Conservation (phyloP, 2,113 vertebrate species). For the Clarias macrocephalus region DNA sequence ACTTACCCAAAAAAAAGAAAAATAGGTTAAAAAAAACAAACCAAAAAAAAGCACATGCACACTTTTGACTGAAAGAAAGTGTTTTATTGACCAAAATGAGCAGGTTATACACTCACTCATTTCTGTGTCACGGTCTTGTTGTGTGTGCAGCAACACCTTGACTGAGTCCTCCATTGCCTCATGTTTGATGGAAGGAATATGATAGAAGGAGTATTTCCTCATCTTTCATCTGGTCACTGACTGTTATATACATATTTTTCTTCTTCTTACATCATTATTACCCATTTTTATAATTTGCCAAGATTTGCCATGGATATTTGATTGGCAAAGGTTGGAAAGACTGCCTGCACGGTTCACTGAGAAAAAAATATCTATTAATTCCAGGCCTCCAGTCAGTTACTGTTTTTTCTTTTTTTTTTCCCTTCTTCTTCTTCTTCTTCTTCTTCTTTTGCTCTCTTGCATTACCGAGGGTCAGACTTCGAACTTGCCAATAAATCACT, state of each 20-base stretch:
- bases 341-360: neutral
- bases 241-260: neutral
- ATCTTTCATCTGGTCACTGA: neutral
- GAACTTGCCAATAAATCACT: constrained; percentile 30
- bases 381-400: neutral
- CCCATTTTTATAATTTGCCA: neutral
- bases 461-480: constrained; percentile 27
- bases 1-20: too few species aligned
- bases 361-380: neutral
- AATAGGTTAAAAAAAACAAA: neutral
- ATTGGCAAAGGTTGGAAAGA: neutral
- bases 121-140: neutral
- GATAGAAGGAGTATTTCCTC: neutral
- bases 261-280: neutral
- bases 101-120: neutral
- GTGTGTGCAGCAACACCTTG: constrained; percentile 2
- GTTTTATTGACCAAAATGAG: neutral
- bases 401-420: neutral
- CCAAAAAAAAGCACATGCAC: neutral
- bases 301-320: neutral
- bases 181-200: constrained; percentile 10
- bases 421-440: neutral
- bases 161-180: neutral
- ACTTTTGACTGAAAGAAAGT: neutral
- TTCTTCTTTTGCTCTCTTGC: neutral